A percentile compares a stretch with the other conserved stretches of the same genome.
These are phyloP conservation scores for Periphyllus acericola DNA, from an alignment of 2,888 invertebrate genomes.

Conservation along the genomic window DNA sequence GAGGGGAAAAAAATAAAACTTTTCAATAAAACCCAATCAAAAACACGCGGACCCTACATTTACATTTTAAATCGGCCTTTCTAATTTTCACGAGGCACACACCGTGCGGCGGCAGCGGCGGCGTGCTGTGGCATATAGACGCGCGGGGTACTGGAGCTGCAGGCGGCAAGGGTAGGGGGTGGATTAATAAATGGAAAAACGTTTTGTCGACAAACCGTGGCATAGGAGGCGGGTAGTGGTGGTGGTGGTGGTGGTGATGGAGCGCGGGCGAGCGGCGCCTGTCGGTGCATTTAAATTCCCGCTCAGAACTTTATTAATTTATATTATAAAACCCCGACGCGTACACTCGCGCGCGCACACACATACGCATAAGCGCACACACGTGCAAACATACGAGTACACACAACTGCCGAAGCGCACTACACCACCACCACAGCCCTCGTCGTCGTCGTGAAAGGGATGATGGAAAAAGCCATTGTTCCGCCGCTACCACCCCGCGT, in stretches of 20 bases:
- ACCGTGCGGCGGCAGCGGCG: background rate
- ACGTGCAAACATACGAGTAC: background rate
- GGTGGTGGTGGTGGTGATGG: slow-evolving; percentile 5
- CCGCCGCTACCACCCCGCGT: slow-evolving; percentile 19
- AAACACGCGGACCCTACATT: slow-evolving; percentile 54
- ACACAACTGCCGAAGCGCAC: slow-evolving; percentile 26
- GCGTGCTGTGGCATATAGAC: background rate
- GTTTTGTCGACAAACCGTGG: slow-evolving; percentile 61
- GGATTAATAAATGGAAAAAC: slow-evolving; percentile 61
- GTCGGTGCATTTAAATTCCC: slow-evolving; percentile 62
- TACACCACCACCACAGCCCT: background rate
- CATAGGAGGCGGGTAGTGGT: background rate
- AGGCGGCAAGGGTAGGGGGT: background rate
- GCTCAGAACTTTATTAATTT: slow-evolving; percentile 62
- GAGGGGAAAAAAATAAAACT: slow-evolving; percentile 22
- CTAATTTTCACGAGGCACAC: slow-evolving; percentile 53
- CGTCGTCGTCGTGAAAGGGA: background rate
- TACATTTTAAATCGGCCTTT: slow-evolving; percentile 62
- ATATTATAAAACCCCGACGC: slow-evolving; percentile 60
- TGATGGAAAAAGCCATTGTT: slow-evolving; percentile 58
- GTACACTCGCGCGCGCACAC: background rate
- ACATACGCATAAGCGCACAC: background rate
- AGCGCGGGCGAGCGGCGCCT: slow-evolving; percentile 50
- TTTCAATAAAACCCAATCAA: slow-evolving; percentile 61
- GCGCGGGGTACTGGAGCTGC: background rate